These are phyloP conservation scores for Cydia fagiglandana DNA, from an alignment of 1,140 invertebrate species.

Conservation along the genomic window DNA sequence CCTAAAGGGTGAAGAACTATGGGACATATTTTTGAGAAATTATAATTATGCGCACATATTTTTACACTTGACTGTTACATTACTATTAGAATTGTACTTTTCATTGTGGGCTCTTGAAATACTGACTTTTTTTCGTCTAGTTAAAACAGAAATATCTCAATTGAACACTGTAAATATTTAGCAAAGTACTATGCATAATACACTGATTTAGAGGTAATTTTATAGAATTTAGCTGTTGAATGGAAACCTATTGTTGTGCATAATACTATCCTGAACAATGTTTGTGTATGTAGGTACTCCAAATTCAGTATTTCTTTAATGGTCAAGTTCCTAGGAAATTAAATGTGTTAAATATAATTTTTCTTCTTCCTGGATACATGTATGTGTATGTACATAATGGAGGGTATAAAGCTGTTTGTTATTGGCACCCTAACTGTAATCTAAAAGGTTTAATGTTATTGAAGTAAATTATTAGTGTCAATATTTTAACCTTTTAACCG, in stretches of 20 bases:
- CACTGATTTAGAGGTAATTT: constrained; percentile 4
- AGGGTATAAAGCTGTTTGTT: neutral
- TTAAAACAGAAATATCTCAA: constrained; percentile 2
- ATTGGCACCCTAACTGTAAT: neutral
- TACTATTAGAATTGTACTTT: neutral
- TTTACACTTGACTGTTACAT: neutral
- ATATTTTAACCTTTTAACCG: too few species aligned
- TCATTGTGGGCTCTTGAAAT: too few species aligned
- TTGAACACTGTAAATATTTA: constrained; percentile 25
- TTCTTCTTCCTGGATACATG: neutral
- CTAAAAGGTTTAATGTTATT: too few species aligned
- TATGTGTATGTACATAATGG: neutral
- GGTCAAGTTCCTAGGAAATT: constrained; percentile 26
- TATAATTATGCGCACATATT: too few species aligned
- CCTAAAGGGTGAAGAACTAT: too few species aligned
- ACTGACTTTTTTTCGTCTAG: neutral
- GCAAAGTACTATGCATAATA: constrained; percentile 15
- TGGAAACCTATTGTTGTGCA: constrained; percentile 21
- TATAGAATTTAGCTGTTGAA: constrained; percentile 8
- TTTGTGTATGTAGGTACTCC: neutral
- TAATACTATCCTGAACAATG: constrained; percentile 25
- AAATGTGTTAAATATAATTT: neutral
- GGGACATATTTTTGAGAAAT: too few species aligned
- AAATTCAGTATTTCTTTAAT: constrained; percentile 27
- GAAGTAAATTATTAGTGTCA: too few species aligned